Percentiles rank a stretch among this genome's conserved stretches.
Conservation (phyloP, 2,113 vertebrate species). For the Equus quagga region DNA sequence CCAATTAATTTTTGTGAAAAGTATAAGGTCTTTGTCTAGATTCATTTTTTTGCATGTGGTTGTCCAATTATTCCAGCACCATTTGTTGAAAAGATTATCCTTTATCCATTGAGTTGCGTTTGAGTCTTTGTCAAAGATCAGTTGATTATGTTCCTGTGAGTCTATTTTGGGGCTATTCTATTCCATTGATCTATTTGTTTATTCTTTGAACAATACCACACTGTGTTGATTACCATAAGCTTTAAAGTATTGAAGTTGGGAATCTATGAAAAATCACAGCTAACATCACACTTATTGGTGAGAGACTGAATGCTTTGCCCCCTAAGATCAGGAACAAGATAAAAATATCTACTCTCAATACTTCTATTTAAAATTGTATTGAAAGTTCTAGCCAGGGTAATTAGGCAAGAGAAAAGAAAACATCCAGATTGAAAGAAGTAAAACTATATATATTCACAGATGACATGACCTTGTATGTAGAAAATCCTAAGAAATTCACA, state of each 20-base stretch:
- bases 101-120: neutral
- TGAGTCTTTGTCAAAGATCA: conserved; percentile 17
- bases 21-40: neutral
- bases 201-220: neutral
- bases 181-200: neutral
- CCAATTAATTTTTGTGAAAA: conserved; percentile 1
- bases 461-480: neutral
- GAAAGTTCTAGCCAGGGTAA: neutral
- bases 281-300: conserved; percentile 5
- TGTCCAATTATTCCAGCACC: neutral
- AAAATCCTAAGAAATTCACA: conserved; percentile 21
- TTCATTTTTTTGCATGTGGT: neutral
- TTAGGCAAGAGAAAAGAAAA: neutral
- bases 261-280: neutral
- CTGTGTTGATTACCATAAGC: neutral
- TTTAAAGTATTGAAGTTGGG: neutral
- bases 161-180: neutral
- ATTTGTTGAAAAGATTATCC: conserved; percentile 28
- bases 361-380: neutral
- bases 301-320: neutral
- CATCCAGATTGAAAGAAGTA: neutral
- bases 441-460: neutral
- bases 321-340: neutral
- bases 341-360: neutral
- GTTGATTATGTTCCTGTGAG: neutral